Percentiles rank a stretch among this genome's conserved stretches.
Conservation (phyloP, 2,888 invertebrate genomes). For the Sphecodes monilicornis region DNA sequence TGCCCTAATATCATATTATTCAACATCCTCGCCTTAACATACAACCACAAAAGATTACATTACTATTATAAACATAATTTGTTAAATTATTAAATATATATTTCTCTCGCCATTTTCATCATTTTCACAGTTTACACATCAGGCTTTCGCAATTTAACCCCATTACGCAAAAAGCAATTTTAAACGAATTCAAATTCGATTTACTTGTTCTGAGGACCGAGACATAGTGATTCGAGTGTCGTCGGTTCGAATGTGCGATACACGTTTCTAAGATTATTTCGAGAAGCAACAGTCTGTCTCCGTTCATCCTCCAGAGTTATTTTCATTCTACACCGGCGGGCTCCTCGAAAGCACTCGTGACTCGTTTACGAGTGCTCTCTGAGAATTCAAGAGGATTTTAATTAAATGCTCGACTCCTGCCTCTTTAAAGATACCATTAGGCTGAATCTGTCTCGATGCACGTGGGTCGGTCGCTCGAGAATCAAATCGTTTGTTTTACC, state of each 20-base stretch:
- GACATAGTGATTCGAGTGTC: background rate
- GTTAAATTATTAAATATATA: background rate
- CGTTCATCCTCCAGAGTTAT: constrained; percentile 32
- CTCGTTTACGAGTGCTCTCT: constrained; percentile 62
- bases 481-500: constrained; percentile 63
- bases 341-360: constrained; percentile 56
- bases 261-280: constrained; percentile 16
- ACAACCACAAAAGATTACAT: no score
- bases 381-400: constrained; percentile 67
- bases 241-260: background rate
- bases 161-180: background rate
- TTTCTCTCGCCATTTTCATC: no score
- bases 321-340: constrained; percentile 41
- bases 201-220: no score
- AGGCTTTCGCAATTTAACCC: no score
- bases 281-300: background rate
- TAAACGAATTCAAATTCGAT: background rate
- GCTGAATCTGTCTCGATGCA: constrained; percentile 53
- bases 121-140: no score
- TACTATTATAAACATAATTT: no score
- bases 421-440: constrained; percentile 61
- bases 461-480: constrained; percentile 39
- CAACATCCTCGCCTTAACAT: no score
- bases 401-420: constrained; percentile 61
- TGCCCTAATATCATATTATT: no score